Percentiles rank a stretch among this genome's conserved stretches.
Evolutionary conservation across 2,113 vertebrate genomes (phyloP).

Genomic region (Leptobrachium leishanense): DNA sequence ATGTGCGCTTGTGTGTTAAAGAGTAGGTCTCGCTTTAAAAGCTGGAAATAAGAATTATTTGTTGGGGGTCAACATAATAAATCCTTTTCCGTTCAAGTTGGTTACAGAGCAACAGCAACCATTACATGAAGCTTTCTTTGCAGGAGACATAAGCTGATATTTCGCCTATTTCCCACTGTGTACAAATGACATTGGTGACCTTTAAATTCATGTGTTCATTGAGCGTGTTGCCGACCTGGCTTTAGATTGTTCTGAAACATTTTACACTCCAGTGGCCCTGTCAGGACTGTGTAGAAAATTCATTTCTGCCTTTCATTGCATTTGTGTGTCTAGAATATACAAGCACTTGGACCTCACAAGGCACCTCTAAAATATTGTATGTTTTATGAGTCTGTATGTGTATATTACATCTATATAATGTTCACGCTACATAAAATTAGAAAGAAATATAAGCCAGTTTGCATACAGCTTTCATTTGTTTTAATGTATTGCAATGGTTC

Average conservation of each 20-base stretch:
- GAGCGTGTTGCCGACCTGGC: conserved; percentile 25
- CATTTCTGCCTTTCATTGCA: conserved; percentile 17
- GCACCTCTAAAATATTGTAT: not conserved
- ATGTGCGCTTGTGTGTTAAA: not conserved
- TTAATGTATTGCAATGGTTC: too few relatives aligned
- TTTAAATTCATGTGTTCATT: conserved; percentile 48
- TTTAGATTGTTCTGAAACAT: conserved; percentile 41
- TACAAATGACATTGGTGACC: conserved; percentile 44
- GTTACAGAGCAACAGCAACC: conserved; percentile 22
- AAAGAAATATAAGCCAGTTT: too few relatives aligned
- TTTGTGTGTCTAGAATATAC: conserved; percentile 10
- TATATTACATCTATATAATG: too few relatives aligned
- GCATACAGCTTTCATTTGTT: too few relatives aligned
- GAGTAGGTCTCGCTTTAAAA: not conserved
- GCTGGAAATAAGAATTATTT: not conserved
- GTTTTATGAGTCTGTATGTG: too few relatives aligned
- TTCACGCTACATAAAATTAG: too few relatives aligned
- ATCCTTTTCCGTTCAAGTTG: not conserved
- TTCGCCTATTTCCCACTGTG: conserved; percentile 27
- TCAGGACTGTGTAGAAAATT: conserved; percentile 15
- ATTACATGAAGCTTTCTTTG: conserved; percentile 29
- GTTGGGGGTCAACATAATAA: not conserved
- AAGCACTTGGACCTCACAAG: not conserved
- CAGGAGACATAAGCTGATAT: conserved; percentile 40
- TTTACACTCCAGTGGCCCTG: conserved; percentile 41